phyloP scores from a whole-genome alignment of 2,797 vertebrate species.

The Cottoperca gobio region DNA sequence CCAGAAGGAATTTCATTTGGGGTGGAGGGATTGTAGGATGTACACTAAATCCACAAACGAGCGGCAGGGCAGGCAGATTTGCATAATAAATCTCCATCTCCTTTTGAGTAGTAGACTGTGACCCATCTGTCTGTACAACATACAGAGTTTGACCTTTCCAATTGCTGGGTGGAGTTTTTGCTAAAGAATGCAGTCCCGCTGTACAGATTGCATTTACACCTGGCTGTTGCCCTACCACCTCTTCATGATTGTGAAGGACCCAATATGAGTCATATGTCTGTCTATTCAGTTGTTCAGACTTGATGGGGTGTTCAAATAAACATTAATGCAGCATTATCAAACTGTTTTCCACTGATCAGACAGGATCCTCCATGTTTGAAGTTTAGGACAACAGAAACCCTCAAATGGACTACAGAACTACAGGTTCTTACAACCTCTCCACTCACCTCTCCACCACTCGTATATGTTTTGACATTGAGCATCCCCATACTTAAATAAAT shows the following conservation, averaged over 20 bases:
- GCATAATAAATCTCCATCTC: background rate
- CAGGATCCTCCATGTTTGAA: background rate
- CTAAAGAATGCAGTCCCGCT: too few species aligned
- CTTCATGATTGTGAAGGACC: conserved; percentile 4
- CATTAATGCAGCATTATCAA: background rate
- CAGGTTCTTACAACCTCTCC: too few species aligned
- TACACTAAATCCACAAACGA: too few species aligned
- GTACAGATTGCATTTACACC: background rate
- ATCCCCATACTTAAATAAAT: background rate
- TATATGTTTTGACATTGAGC: background rate
- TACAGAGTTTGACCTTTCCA: too few species aligned
- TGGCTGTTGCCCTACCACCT: background rate
- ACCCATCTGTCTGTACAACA: too few species aligned
- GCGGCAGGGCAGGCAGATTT: background rate
- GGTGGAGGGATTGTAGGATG: too few species aligned
- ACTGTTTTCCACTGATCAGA: background rate
- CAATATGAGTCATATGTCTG: conserved; percentile 33
- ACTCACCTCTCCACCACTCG: too few species aligned
- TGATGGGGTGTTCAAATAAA: too few species aligned
- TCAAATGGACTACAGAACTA: background rate
- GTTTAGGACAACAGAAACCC: background rate
- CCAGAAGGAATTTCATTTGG: too few species aligned
- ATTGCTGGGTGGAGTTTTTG: too few species aligned
- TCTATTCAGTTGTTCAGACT: too few species aligned
- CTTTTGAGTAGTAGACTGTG: background rate